Base-by-base conservation (phyloP, 2,888 invertebrate species). In the Oithona nana region DNA sequence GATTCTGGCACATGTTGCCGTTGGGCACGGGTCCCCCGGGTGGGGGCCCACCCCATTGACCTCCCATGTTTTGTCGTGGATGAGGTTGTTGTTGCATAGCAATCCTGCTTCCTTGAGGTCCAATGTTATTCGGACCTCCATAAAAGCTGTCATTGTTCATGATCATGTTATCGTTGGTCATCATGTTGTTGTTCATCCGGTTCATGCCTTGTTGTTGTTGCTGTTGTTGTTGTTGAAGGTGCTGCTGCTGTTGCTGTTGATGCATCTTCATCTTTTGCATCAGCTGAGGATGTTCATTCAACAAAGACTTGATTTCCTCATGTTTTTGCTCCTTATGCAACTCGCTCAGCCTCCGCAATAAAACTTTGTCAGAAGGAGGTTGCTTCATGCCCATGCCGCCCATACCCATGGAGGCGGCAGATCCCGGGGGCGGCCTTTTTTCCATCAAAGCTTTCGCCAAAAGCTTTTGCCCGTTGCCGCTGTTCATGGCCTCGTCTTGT, bases 371-470 rank as follows among this genome's bases (percentile, higher is more conserved):
- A 16, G 39, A 16, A 16, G 39, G 39, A 6, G 39, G 39, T 6
- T 6, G 16, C 39, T 16, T 39, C 39, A 39, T 16, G 39, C 39
- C 39, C 39, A 39, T 39, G 39, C 8, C 8, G 39, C 39, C 39
- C 6, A 6, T 16, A 6, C 39, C 39, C 6, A 6, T 16, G 16
- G 8, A 16, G 8, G 8, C 39, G n/a, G n/a, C n/a, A n/a, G n/a
- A n/a, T n/a, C n/a, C n/a, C n/a, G n/a, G n/a, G n/a, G n/a, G n/a
- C 1, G 54, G 54, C 2, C 54, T n/a, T 4, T 57, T 57, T 28
- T 57, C 57, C 28, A 28, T 57, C n/a, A 57, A 28, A 1, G 57
- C 57, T 29, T 57, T 26, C 16, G 57, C 57, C 28, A 57, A 28
- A 1, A 57, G 57, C 11, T n/a, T 24, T 1, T n/a, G n/a, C n/a